These are phyloP conservation scores for Lepidonotus clava DNA, from an alignment of 2,888 invertebrate genomes.

Conservation along the genomic window DNA sequence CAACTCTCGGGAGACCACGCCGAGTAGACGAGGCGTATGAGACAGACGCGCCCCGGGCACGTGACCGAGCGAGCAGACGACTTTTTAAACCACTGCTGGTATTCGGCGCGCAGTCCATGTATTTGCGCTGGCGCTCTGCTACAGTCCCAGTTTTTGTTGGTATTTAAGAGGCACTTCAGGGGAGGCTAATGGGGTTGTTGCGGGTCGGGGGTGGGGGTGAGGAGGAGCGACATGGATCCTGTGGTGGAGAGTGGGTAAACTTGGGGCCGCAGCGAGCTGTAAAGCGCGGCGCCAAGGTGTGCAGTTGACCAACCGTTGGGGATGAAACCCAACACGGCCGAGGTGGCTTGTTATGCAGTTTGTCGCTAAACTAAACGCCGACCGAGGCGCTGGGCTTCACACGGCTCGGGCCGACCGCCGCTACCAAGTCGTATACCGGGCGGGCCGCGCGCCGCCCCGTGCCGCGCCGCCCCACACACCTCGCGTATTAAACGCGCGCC, in stretches of 20 bases:
- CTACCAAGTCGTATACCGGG: not conserved
- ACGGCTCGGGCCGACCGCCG: not conserved
- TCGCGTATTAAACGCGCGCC: not conserved
- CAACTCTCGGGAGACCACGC: not conserved
- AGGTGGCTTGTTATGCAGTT: conserved; percentile 20
- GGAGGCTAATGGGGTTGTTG: not conserved
- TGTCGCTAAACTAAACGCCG: not conserved
- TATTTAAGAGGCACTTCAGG: no score
- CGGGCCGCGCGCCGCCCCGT: not conserved
- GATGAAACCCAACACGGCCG: not conserved
- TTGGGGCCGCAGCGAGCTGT: not conserved
- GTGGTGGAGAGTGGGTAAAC: not conserved
- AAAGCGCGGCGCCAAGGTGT: conserved; percentile 11
- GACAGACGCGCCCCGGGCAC: not conserved
- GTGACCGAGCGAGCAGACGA: not conserved
- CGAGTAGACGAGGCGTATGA: not conserved
- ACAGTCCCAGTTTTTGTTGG: no score
- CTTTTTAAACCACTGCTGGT: no score
- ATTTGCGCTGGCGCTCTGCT: no score
- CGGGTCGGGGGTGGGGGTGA: not conserved
- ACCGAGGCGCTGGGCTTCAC: conserved; percentile 9
- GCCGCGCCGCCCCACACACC: not conserved
- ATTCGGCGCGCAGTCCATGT: no score
- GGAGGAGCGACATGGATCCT: not conserved
- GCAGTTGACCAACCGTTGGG: conserved; percentile 12